Base-by-base conservation (phyloP, 1,140 invertebrate species). In the Zaprionus africanus region DNA sequence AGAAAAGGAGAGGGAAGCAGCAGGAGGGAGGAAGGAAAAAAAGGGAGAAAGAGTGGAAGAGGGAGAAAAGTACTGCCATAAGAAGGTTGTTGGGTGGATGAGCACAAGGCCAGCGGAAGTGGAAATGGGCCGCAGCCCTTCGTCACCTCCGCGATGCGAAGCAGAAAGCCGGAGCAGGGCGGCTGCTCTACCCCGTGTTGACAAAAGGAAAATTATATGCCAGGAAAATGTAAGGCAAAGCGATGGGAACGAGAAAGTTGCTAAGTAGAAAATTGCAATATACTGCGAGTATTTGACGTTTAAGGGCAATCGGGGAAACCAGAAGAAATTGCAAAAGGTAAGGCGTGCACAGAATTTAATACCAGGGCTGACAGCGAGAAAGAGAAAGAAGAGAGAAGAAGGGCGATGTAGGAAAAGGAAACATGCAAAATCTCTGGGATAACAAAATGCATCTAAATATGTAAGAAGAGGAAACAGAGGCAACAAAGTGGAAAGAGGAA, bases 231-330 rank as follows among this genome's bases (percentile, higher is more conserved):
- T 7, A 17, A 41, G 49, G 62, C 38, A 88, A 74, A 76, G 17
- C 61, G 56, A 46, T 56, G 70, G 22, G 71, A 57, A 66, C 22
- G 38, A 61, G 49, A 70, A 57, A 70, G 22, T 49, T 60, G 66
- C 51, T 68, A 75, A 59, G 81, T 82, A 72, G 57, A 59, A 75
- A 78, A 82, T 70, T 77, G 69, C 76, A 85, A 79, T 74, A 84
- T 79, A 58, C n/a, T 17, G 41, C 36, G 56, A 64, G 53, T 59
- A 67, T 80, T 81, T 53, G 38, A 60, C 34, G 54, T 54, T 43
- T 65, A 54, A 49, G 15, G 56, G 49, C 17, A 59, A 22, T 56
- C 31, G 15, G 13, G 31, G 28, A 41, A n/a, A 54, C 17, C 38
- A 41, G 38, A 9, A n/a, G 56, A 31, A 31, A 51, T 19, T 31